phyloP scores from a whole-genome alignment of 2,113 vertebrate species.

The Gnathonemus longibarbis region DNA sequence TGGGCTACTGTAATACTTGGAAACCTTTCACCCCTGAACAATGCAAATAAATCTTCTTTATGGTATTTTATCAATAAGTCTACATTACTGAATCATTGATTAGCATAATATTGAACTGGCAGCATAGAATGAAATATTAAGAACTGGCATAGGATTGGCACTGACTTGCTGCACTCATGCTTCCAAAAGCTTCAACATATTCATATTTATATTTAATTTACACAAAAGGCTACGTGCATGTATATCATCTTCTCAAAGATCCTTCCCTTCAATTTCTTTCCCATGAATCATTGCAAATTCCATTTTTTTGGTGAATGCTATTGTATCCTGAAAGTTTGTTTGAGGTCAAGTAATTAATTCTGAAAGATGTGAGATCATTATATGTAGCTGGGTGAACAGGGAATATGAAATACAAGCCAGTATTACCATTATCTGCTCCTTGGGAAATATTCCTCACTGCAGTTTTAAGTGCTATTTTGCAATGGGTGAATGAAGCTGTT shows the following conservation, averaged over 20 bases:
- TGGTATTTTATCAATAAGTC: background rate
- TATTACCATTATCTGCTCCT: background rate
- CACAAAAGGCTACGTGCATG: background rate
- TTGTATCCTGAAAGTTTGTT: background rate
- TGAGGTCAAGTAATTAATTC: background rate
- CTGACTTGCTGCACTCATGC: background rate
- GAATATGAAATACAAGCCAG: background rate
- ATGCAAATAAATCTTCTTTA: background rate
- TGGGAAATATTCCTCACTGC: background rate
- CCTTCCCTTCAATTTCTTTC: background rate
- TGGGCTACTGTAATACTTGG: background rate
- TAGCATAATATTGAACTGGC: background rate
- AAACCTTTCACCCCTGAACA: background rate
- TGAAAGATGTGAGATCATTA: background rate
- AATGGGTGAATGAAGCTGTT: background rate
- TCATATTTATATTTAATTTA: background rate
- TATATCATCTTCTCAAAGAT: background rate
- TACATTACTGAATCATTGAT: background rate
- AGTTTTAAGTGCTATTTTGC: background rate
- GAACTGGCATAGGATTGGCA: background rate
- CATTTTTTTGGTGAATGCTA: background rate
- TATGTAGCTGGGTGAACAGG: background rate
- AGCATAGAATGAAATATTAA: background rate
- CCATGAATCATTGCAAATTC: background rate
- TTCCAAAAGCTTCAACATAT: background rate